Base-by-base conservation (phyloP, 2,888 invertebrate species). In the Sussaba pulchella region DNA sequence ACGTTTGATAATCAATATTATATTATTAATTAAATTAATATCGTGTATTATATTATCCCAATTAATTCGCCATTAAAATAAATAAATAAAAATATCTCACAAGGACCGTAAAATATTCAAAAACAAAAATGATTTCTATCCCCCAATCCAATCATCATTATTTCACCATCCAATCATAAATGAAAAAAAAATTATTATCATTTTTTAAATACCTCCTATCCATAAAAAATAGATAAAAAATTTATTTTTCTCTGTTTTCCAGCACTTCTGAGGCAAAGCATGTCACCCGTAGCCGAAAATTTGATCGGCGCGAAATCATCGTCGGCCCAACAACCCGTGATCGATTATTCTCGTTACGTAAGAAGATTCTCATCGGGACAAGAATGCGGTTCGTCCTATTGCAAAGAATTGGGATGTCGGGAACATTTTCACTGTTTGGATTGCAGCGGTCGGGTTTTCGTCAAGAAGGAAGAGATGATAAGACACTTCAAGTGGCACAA, bases 401-500 rank as follows among this genome's bases (percentile, higher is more conserved):
- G 98, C 94, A 96, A 96, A 89, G 98, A 98, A 89, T 94, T 98
- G 84, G 97, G 97, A 84, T 98, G 98, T 93, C 93, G 98, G 87
- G 99, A 99, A 91, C 99, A 99, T 92, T 99, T 98, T 93, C 99
- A 99, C 92, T 98, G 98, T 89, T 92, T 96, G 81, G 96, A 96
- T 93, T 97, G 97, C 92, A 95, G 94, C 78, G 94, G 95, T 78
- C 94, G 97, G 88, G 98, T 99, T n/a, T 97, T 99, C 91, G 96
- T 98, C 89, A 99, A 99, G 93, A 99, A 99, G 91, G 99, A 99
- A 92, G 99, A 99, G 92, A 99, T 99, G 96, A 99, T 99, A 84
- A 95, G 99, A 50, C 99, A 99, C 92, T 98, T 98, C 91, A 99
- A 99, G 94, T 99, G 99, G 99, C 99, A 99, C 93, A 98, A 99